These are phyloP conservation scores for Diplazon laetatorius DNA, from an alignment of 2,888 invertebrate genomes.

Conservation along the genomic window DNA sequence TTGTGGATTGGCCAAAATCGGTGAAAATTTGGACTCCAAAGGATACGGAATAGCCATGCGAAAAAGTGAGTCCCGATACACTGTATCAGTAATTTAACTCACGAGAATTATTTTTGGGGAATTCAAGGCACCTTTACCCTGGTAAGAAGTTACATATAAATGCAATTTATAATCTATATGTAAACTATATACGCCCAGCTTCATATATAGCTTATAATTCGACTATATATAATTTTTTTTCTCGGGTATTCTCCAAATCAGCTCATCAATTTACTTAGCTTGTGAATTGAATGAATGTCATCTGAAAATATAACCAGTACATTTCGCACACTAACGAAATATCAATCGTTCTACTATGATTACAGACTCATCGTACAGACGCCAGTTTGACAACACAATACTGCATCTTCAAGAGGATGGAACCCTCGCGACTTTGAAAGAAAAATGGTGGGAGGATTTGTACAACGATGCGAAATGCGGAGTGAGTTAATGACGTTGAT, in stretches of 20 bases:
- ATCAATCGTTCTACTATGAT: conserved; percentile 1
- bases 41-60: conserved; percentile 94
- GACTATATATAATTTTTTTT: no score
- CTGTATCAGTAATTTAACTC: neutral
- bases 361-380: conserved; percentile 86
- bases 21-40: conserved; percentile 90
- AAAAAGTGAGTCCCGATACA: conserved; percentile 85
- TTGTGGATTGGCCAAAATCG: conserved; percentile 89
- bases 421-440: conserved; percentile 87
- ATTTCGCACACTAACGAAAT: neutral
- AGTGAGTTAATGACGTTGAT: conserved; percentile 78
- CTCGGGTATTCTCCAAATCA: no score
- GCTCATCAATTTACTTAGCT: no score
- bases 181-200: no score
- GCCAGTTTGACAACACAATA: conserved; percentile 88
- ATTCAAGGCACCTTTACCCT: no score
- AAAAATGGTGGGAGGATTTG: conserved; percentile 91
- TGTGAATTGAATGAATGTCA: no score
- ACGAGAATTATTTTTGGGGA: no score
- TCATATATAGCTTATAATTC: no score
- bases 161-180: no score
- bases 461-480: conserved; percentile 86
- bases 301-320: no score
- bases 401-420: conserved; percentile 89
- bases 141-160: no score